Evolutionary conservation across 2,113 vertebrate species (phyloP), one percentile per base, ranked within the genome.

Genomic region (Urocitellus parryii): DNA sequence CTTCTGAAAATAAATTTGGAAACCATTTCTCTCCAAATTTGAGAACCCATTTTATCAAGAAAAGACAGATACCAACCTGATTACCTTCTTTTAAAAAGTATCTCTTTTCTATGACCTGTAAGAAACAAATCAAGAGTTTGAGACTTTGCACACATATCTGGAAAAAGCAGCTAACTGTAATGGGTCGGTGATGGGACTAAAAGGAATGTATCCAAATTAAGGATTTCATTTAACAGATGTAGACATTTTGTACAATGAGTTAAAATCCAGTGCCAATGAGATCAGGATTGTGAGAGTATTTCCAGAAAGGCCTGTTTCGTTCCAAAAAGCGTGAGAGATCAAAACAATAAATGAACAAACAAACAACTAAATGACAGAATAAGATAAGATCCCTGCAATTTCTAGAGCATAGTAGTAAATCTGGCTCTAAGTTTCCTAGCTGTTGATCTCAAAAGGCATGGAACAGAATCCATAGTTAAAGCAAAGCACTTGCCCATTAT

Each of bases 41-140:
- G 94, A 82, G 65, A 90, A 84, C 17, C 1, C 25, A 93, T 58
- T 96, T 96, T 94, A 90, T 86, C 9, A 96, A 92, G 17, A 97
- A 29, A 79, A 96, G 84, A 91, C 67, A 92, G 56, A 51, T 13
- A 98, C 99, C 96, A 96, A 99, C 99, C 99, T 99, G 99, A 98
- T 98, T 99, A 89, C 99, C 97, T 88, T 99, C 99, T 98, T 99
- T 99, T 95, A 99, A 99, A 96, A 99, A 99, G 97, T 99, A 99
- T 98, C 99, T 99, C 98, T 99, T 99, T 97, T 99, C 99, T 98
- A 99, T 99, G 34, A 99, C 99, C 99, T 99, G 96, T 56, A 85
- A 97, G 45, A 98, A 93, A 97, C 17, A 97, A 79, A 97, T 17
- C 97, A 93, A 53, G 63, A 93, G 42, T 39, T 97, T 82, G 97